Base-by-base conservation (phyloP, 2,888 invertebrate species). In the Drosophila quinaria region DNA sequence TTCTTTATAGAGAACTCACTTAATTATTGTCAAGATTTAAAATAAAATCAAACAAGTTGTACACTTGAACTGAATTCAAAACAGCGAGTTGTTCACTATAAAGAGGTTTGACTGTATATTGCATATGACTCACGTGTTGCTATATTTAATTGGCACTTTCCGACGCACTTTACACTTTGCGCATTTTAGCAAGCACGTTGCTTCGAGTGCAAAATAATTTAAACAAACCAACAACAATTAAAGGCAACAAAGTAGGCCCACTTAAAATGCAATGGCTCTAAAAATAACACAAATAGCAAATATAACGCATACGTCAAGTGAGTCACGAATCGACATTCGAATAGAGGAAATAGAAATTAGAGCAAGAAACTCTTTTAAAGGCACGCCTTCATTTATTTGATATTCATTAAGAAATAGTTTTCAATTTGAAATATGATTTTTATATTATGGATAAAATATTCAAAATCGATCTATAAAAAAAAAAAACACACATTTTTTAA, bases 221-320 rank as follows among this genome's bases (percentile, higher is more conserved):
- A 37, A 42, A 42, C 37, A 67, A 62, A 35, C 46, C 49, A 62
- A 35, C 46, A 51, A 47, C 55, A 47, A 61, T 64, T 51, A 22
- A 47, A 62, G 54, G 35, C 29, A 42, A 42, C 47, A 79, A 74
- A 58, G 52, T 74, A 50, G 75, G 50, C 51, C 69, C n/a, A 22
- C 37, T 25, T 41, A 46, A 25, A 59, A 33, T 55, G 66, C 44
- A 44, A 11, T 19, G 50, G 52, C 2, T 31, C 25, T 75, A 70
- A 59, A 59, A 80, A 77, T 68, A 79, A 61, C 15, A 13, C 15
- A 46, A 50, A 44, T 51, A 42, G 46, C 29, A 41, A 37, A 50
- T 17, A 72, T 65, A 55, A 31, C 81, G 60, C 62, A 78, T 80
- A 69, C 81, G 78, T 19, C 56, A 31, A 11, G 63, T 78, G 78